Percentiles rank a stretch among this genome's conserved stretches.
Evolutionary conservation across 2,113 vertebrate species (phyloP).

Genomic region (Urocynchramus pylzowi): DNA sequence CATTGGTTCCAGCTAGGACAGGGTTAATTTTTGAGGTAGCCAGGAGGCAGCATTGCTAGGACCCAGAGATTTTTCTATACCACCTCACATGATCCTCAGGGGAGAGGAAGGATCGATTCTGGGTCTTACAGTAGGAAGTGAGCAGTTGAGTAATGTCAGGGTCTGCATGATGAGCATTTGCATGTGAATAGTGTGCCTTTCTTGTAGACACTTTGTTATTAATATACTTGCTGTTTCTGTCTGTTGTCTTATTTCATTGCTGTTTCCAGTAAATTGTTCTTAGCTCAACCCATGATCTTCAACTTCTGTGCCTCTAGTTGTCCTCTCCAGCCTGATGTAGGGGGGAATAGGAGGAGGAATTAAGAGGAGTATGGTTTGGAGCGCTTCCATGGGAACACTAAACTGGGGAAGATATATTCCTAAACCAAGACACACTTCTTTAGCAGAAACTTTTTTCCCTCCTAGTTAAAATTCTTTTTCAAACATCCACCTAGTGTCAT

Average conservation of each 20-base stretch:
- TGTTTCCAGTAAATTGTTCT: background rate
- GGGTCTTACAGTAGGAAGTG: accelerated
- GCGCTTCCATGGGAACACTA: background rate
- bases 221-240: background rate
- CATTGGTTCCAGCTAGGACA: background rate
- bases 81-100: background rate
- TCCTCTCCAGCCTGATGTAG: background rate
- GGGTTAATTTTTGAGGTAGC: background rate
- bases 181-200: background rate
- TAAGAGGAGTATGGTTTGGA: background rate
- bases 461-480: background rate
- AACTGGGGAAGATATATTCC: background rate
- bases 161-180: background rate
- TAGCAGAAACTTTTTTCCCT: background rate
- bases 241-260: background rate
- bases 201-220: background rate
- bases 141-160: background rate
- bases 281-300: background rate
- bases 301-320: background rate
- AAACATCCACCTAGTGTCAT: background rate
- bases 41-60: background rate
- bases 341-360: background rate
- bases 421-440: background rate
- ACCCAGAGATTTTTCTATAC: background rate
- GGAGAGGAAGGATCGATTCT: background rate